These are phyloP conservation scores for Brachionus koreanus DNA, from an alignment of 1,140 invertebrate genomes.

Conservation along the genomic window DNA sequence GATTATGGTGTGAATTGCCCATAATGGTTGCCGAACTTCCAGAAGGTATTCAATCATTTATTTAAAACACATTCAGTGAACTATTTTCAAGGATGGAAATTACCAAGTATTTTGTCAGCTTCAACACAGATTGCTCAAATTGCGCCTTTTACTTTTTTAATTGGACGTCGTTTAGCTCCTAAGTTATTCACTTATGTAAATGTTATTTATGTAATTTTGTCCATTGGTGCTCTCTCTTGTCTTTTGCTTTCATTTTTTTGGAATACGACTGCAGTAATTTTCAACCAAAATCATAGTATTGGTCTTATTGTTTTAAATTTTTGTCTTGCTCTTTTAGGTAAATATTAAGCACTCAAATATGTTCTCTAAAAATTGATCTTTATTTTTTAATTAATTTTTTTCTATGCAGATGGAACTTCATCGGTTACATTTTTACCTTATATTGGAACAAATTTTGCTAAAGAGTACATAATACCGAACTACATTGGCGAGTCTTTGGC, in stretches of 20 bases:
- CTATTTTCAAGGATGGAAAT: constrained; percentile 75
- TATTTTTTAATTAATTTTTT: neutral
- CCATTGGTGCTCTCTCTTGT: constrained; percentile 66
- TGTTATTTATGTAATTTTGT: constrained; percentile 68
- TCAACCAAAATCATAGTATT: constrained; percentile 65
- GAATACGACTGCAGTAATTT: constrained; percentile 64
- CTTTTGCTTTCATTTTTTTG: constrained; percentile 73
- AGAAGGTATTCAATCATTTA: neutral
- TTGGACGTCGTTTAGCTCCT: constrained; percentile 60
- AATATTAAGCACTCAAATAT: neutral
- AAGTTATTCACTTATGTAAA: constrained; percentile 51
- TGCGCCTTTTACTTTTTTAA: constrained; percentile 70
- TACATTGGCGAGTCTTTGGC: constrained; percentile 63
- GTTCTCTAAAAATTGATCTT: neutral
- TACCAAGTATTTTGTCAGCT: constrained; percentile 77
- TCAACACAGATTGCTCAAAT: constrained; percentile 80
- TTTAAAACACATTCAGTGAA: neutral
- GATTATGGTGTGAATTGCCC: constrained; percentile 79
- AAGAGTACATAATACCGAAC: constrained; percentile 67
- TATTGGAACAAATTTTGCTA: constrained; percentile 71
- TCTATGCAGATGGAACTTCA: constrained; percentile 72
- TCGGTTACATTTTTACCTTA: constrained; percentile 85
- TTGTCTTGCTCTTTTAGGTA: constrained; percentile 69
- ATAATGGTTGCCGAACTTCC: constrained; percentile 67
- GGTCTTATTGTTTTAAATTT: constrained; percentile 73